Evolutionary conservation across 2,888 invertebrate genomes (phyloP).

Genomic region (Sarcophaga rosellei): DNA sequence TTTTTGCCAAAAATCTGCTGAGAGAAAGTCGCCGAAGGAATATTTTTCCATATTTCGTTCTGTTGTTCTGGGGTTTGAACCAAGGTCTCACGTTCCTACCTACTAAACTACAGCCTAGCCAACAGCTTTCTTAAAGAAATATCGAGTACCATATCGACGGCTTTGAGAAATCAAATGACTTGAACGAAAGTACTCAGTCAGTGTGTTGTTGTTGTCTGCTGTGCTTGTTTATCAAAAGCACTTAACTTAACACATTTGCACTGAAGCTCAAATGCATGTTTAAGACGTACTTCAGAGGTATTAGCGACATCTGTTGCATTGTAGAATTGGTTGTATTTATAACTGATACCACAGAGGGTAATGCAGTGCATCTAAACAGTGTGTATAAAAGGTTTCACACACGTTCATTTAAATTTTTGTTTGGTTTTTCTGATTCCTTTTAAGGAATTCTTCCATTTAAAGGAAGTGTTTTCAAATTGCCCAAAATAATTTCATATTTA

Average conservation of each 20-base stretch:
- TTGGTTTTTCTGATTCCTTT: not conserved
- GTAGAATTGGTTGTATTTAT: slow-evolving; percentile 1
- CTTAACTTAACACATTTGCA: not conserved
- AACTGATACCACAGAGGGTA: not conserved
- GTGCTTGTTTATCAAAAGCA: not conserved
- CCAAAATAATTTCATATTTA: not conserved
- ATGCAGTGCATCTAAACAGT: slow-evolving; percentile 25
- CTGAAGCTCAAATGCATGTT: not conserved
- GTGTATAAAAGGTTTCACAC: not conserved
- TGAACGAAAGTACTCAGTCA: no score
- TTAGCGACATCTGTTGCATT: slow-evolving; percentile 16
- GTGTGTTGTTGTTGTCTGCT: not conserved
- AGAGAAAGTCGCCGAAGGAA: no score
- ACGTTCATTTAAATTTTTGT: not conserved
- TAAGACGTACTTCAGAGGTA: not conserved
- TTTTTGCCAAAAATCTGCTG: no score
- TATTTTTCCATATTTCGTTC: no score
- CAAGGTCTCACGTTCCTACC: no score
- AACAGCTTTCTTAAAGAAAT: no score
- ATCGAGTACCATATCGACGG: no score
- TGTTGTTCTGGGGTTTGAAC: no score
- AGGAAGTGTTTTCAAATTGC: not conserved
- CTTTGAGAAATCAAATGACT: no score
- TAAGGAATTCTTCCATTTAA: slow-evolving; percentile 7
- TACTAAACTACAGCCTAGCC: no score